A percentile compares a stretch with the other conserved stretches of the same genome.
phyloP scores from a whole-genome alignment of 2,113 vertebrate genomes.

The Mesocricetus auratus region DNA sequence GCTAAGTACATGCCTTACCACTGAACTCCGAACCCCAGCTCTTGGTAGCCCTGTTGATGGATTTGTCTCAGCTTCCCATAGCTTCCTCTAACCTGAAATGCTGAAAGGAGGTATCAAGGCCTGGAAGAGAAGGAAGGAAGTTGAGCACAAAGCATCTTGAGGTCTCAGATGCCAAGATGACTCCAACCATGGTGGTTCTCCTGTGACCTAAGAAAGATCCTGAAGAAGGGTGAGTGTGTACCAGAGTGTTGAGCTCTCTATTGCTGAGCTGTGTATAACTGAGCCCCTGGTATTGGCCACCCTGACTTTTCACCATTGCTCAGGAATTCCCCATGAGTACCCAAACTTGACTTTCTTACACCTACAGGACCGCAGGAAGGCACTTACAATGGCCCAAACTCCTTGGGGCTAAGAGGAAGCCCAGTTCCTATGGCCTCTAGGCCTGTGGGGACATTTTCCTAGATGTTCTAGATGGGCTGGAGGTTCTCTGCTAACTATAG shows the following conservation, averaged over 20 bases:
- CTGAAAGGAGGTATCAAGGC: not conserved
- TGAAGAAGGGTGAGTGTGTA: not conserved
- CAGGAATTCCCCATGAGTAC: not conserved
- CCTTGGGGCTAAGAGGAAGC: not conserved
- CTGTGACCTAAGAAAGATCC: not conserved
- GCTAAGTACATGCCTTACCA: not conserved
- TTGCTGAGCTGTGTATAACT: not conserved
- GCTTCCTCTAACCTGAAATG: not conserved
- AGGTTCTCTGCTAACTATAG: slow-evolving; percentile 44
- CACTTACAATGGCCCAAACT: not conserved
- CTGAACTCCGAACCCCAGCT: not conserved
- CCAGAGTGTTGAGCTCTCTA: not conserved
- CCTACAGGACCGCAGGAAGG: not conserved
- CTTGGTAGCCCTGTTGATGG: not conserved
- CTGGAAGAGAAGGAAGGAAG: not conserved
- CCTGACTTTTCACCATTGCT: not conserved
- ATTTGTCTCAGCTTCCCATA: not conserved
- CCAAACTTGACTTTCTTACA: slow-evolving; percentile 5
- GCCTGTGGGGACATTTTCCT: slow-evolving; percentile 35
- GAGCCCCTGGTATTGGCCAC: not conserved
- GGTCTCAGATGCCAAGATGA: slow-evolving; percentile 10
- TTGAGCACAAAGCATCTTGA: not conserved
- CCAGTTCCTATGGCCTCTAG: not conserved
- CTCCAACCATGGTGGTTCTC: not conserved
- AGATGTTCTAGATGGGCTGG: not conserved